Percentiles rank a stretch among this genome's conserved stretches.
Conservation (phyloP, 1,140 invertebrate species). For the Zeugodacus cucurbitae region DNA sequence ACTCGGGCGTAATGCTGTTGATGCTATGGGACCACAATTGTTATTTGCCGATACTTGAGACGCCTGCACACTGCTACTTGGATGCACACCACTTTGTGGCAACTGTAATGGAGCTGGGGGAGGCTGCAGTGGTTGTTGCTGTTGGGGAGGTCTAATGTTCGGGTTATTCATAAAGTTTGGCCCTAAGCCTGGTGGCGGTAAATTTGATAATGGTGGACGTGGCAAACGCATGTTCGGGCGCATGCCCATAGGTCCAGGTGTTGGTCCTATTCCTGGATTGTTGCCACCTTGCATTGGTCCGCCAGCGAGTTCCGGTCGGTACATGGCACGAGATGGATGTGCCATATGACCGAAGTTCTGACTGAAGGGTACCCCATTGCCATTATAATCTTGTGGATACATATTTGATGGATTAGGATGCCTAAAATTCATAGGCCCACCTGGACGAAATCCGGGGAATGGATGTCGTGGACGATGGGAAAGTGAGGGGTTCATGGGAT, state of each 20-base stretch:
- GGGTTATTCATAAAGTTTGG: constrained; percentile 57
- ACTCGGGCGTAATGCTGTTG: constrained; percentile 53
- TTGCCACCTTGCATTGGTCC: constrained; percentile 47
- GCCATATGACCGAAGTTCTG: constrained; percentile 26
- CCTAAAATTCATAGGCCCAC: constrained; percentile 40
- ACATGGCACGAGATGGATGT: constrained; percentile 29
- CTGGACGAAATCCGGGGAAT: constrained; percentile 40
- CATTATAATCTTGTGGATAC: constrained; percentile 44
- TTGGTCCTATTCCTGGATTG: neutral
- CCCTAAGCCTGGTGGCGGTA: constrained; percentile 57
- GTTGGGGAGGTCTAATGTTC: constrained; percentile 43
- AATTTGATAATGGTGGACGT: constrained; percentile 54
- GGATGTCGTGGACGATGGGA: constrained; percentile 40
- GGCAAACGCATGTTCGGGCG: constrained; percentile 55
- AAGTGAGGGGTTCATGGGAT: constrained; percentile 53
- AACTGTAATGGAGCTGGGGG: constrained; percentile 2
- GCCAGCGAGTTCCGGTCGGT: constrained; percentile 43
- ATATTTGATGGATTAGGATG: constrained; percentile 40
- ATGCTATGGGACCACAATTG: neutral
- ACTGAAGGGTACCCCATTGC: constrained; percentile 35
- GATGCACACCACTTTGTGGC: neutral
- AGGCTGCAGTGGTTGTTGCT: constrained; percentile 45
- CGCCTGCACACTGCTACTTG: neutral
- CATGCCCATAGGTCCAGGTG: constrained; percentile 46
- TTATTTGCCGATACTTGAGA: constrained; percentile 43